Evolutionary conservation across 2,888 invertebrate genomes (phyloP).

Genomic region (Agelastica alni): DNA sequence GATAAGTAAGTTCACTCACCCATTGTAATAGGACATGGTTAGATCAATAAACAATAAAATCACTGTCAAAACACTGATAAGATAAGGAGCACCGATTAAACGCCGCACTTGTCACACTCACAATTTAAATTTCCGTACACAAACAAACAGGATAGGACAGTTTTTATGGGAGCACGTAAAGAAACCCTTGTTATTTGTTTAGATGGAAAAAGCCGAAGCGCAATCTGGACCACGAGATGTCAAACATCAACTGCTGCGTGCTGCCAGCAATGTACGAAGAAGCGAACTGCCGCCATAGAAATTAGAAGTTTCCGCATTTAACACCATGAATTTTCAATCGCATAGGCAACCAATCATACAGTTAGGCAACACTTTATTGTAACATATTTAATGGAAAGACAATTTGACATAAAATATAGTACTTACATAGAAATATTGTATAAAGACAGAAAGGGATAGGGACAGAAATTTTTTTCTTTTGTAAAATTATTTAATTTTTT

Average conservation of each 20-base stretch:
- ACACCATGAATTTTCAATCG: background rate
- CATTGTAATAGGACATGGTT: conserved; percentile 34
- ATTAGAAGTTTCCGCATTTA: background rate
- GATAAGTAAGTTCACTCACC: conserved; percentile 29
- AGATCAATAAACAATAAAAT: conserved; percentile 24
- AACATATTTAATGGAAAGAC: no score
- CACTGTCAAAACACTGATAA: conserved; percentile 25
- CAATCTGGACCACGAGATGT: conserved; percentile 32
- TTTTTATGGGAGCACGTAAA: background rate
- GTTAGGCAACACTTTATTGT: no score
- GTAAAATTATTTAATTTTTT: no score
- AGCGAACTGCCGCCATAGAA: background rate
- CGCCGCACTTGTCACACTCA: conserved; percentile 6
- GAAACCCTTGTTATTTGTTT: conserved; percentile 19
- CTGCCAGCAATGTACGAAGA: conserved; percentile 12
- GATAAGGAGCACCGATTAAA: conserved; percentile 3
- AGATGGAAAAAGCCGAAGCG: conserved; percentile 12
- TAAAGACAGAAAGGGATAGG: no score
- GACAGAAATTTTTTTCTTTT: no score
- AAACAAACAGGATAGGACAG: background rate
- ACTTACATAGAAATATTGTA: no score
- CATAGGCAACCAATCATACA: conserved; percentile 13
- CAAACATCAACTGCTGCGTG: conserved; percentile 16
- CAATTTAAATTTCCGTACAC: background rate
- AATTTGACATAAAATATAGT: no score